These are phyloP conservation scores for Aldabrachelys gigantea DNA, from an alignment of 2,113 vertebrate species.

Conservation along the genomic window DNA sequence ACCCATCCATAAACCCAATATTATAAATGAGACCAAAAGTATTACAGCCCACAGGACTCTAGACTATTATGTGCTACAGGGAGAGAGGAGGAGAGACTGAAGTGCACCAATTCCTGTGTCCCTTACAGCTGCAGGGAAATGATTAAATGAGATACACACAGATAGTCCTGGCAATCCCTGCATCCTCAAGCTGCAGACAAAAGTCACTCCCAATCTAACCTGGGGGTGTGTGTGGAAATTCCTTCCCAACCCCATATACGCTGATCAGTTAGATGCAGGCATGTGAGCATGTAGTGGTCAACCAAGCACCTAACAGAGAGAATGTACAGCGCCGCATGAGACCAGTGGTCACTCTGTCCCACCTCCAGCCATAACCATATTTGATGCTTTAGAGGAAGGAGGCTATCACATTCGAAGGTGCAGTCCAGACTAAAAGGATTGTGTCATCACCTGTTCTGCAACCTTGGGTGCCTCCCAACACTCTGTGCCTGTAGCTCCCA, in stretches of 20 bases:
- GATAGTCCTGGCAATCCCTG: neutral
- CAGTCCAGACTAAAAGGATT: too few relatives aligned
- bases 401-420: too few relatives aligned
- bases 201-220: neutral
- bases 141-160: neutral
- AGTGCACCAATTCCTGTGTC: neutral
- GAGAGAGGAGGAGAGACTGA: neutral
- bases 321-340: neutral
- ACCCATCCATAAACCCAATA: neutral
- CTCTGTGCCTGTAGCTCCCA: too few relatives aligned
- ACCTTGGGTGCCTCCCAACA: too few relatives aligned
- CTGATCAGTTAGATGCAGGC: neutral
- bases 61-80: neutral
- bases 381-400: too few relatives aligned
- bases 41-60: neutral
- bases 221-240: neutral
- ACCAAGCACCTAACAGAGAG: neutral
- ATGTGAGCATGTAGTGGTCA: neutral
- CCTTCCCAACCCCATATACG: neutral
- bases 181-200: neutral
- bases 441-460: too few relatives aligned
- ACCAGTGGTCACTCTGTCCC: neutral
- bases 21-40: neutral
- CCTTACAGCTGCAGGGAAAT: neutral
- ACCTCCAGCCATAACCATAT: neutral